phyloP scores from a whole-genome alignment of 2,113 vertebrate species.

The Microcebus ravelobensis region DNA sequence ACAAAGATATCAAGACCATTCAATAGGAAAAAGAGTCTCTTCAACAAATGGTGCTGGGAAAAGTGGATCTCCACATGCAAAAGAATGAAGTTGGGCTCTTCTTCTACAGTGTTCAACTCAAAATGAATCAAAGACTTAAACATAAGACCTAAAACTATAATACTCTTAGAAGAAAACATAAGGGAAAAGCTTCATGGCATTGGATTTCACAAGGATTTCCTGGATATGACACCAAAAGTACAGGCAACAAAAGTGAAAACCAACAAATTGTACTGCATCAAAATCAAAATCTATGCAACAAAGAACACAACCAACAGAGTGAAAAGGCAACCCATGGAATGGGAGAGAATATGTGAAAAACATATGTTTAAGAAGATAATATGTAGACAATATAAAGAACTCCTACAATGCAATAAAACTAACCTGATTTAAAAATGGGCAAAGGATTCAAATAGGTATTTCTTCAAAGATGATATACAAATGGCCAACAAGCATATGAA shows the following conservation, averaged over 20 bases:
- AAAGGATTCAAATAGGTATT: neutral
- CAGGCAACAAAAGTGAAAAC: neutral
- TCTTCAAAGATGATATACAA: neutral
- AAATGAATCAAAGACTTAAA: neutral
- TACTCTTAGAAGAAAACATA: neutral
- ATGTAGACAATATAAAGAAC: neutral
- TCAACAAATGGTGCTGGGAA: neutral
- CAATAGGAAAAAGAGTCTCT: neutral
- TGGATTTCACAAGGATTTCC: neutral
- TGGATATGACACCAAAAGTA: neutral
- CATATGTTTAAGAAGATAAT: neutral
- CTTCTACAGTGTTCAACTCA: neutral
- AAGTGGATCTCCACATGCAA: neutral
- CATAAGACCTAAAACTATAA: neutral
- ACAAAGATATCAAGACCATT: neutral
- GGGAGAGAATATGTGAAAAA: neutral
- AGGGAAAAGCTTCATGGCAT: neutral
- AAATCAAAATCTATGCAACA: neutral
- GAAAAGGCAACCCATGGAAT: neutral
- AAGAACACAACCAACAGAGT: neutral
- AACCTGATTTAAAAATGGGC: neutral
- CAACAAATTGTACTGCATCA: neutral
- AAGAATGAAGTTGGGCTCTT: neutral
- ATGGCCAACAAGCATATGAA: neutral
- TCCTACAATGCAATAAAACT: neutral